phyloP scores from a whole-genome alignment of 2,797 vertebrate species.

The Glyptemys insculpta region DNA sequence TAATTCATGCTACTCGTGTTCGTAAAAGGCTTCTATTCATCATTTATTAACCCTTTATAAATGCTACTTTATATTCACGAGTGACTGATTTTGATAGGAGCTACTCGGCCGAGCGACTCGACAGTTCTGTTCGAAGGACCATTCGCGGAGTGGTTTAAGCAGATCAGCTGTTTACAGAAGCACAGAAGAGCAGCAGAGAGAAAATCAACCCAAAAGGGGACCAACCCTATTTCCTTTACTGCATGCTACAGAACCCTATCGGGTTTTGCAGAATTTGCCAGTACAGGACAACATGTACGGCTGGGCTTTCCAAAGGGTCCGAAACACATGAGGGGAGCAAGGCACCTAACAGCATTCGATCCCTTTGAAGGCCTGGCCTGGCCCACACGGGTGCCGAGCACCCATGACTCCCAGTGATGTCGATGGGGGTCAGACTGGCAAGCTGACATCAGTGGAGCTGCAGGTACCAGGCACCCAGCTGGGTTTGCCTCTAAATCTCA shows the following conservation, averaged over 20 bases:
- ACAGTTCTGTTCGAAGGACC: not conserved
- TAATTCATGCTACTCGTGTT: not conserved
- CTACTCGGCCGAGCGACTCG: not conserved
- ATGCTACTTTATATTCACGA: not conserved
- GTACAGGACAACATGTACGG: not conserved
- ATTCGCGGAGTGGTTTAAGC: not conserved
- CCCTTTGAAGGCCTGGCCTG: not conserved
- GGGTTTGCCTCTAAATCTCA: not conserved
- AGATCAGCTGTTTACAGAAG: not conserved
- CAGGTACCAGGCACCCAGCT: not conserved
- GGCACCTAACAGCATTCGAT: not conserved
- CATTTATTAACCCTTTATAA: not conserved
- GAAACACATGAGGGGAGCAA: not conserved
- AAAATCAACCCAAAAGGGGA: not conserved
- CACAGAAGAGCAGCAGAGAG: not conserved
- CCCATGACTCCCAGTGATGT: not conserved
- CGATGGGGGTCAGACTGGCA: not conserved
- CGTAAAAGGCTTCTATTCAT: not conserved
- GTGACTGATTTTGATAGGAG: not conserved
- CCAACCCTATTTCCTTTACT: not conserved
- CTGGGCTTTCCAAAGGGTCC: not conserved
- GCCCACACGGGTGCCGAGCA: not conserved
- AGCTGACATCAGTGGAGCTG: not conserved
- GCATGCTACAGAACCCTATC: not conserved
- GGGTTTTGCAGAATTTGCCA: not conserved